Evolutionary conservation across 2,797 vertebrate species (phyloP).

Genomic region (Eurystomus glaucurus): DNA sequence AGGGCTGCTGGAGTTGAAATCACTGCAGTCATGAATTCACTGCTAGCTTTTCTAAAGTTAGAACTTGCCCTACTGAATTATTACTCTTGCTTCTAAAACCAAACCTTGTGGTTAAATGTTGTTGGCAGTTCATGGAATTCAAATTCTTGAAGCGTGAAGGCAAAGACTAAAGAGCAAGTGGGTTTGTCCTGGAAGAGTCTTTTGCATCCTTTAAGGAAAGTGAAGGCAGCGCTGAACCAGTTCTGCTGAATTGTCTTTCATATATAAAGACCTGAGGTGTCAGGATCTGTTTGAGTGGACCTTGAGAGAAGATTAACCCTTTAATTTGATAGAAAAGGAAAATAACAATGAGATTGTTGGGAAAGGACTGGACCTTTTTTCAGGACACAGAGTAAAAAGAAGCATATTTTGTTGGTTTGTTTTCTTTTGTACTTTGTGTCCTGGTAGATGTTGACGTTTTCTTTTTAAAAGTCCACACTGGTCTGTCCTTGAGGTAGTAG

Average conservation of each 20-base stretch:
- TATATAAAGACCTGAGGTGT: accelerated
- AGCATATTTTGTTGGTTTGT: background rate
- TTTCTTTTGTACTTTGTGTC: background rate
- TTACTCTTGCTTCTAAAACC: slow-evolving; percentile 5
- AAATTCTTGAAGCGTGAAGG: background rate
- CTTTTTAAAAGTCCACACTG: background rate
- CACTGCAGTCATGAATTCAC: background rate
- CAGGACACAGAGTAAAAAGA: background rate
- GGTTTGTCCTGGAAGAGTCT: background rate
- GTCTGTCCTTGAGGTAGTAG: background rate
- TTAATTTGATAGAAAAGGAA: background rate
- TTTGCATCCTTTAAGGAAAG: background rate
- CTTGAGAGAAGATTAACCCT: background rate
- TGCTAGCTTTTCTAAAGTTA: background rate
- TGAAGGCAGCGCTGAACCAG: background rate
- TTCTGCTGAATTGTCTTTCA: background rate
- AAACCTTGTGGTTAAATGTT: background rate
- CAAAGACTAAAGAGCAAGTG: background rate
- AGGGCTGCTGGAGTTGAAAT: background rate
- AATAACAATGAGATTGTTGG: background rate
- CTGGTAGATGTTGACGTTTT: background rate
- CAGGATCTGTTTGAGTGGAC: background rate
- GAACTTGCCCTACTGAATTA: background rate
- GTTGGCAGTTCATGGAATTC: background rate
- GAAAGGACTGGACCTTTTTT: background rate